Evolutionary conservation across 2,888 invertebrate genomes (phyloP), one percentile per base, ranked within the genome.

Genomic region (Hypomecis punctinalis): DNA sequence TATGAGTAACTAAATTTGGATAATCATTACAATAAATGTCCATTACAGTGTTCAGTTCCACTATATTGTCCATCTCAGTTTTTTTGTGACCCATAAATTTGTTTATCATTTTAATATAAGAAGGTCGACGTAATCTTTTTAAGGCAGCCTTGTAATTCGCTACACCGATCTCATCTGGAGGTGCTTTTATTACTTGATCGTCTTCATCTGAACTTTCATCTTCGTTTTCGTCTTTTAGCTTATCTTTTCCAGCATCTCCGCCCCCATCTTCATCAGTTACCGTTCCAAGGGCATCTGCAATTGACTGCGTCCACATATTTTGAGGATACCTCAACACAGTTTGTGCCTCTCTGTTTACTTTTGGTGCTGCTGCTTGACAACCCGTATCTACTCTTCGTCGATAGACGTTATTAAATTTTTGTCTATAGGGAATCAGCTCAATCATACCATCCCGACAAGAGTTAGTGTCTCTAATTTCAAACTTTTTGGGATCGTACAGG

Each of bases 231-330:
- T 66, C 74, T n/a, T 47, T 73, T 6, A 58, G 72, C n/a, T 66
- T 70, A 4, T 35, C 70, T 36, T 76, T 68, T 35, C 79, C 83
- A 9, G 86, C 78, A 51, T 88, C 88, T 35, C 88, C 85, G 9
- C 83, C 83, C 37, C 82, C 89, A 55, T 86, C 86, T 0, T 72
- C 64, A 66, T 84, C 79, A 49, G 78, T 84, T 37, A 74, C 61
- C 61, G 77, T 71, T 7, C 87, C 89, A 51, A 90, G 73, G 39
- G 86, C 80, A 67, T 91, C 90, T 33, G 89, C 87, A 69, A 91
- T 86, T 1, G 93, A 96, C 77, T 97, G 96, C 0, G 95, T 95
- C 94, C 95, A 95, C 64, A 94, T 93, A 81, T 96, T 96, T 65
- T 94, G 90, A 0, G 96, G 96, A 80, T 95, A 96, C 45, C 94